phyloP scores from a whole-genome alignment of 2,888 invertebrate genomes.

The Eupithecia exiguata region DNA sequence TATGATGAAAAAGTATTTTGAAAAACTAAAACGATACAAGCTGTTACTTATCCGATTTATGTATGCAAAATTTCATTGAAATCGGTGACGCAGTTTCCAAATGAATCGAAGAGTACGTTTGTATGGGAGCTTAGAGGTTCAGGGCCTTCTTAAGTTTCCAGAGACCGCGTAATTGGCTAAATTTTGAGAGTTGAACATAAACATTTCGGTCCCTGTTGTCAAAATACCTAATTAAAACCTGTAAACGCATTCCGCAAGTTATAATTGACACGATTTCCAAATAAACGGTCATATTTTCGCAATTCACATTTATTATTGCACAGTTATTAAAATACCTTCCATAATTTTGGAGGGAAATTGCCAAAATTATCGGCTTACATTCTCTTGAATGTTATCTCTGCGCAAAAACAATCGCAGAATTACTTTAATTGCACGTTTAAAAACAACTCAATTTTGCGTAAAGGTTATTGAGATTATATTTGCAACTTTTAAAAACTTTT shows the following conservation, averaged over 20 bases:
- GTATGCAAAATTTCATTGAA: no score
- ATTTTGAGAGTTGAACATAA: not conserved
- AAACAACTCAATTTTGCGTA: slow-evolving; percentile 34
- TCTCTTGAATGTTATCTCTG: slow-evolving; percentile 36
- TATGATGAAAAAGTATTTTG: no score
- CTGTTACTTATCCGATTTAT: no score
- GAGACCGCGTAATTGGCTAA: not conserved
- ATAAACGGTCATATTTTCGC: slow-evolving; percentile 24
- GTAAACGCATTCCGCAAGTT: slow-evolving; percentile 7
- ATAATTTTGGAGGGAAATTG: slow-evolving; percentile 26
- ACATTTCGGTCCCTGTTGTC: not conserved
- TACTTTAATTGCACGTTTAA: slow-evolving; percentile 39
- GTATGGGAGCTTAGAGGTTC: no score
- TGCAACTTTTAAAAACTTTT: not conserved
- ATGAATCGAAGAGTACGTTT: no score
- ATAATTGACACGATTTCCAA: slow-evolving; percentile 18
- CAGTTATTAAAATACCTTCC: slow-evolving; percentile 27
- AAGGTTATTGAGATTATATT: slow-evolving; percentile 35
- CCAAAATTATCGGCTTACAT: slow-evolving; percentile 31
- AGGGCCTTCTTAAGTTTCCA: not conserved
- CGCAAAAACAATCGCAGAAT: slow-evolving; percentile 38
- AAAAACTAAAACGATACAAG: no score
- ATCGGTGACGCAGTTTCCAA: no score
- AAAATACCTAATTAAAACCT: slow-evolving; percentile 11
- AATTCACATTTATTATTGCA: slow-evolving; percentile 23